A percentile compares a stretch with the other conserved stretches of the same genome.
Conservation (phyloP, 2,113 vertebrate genomes). For the Equus przewalskii region DNA sequence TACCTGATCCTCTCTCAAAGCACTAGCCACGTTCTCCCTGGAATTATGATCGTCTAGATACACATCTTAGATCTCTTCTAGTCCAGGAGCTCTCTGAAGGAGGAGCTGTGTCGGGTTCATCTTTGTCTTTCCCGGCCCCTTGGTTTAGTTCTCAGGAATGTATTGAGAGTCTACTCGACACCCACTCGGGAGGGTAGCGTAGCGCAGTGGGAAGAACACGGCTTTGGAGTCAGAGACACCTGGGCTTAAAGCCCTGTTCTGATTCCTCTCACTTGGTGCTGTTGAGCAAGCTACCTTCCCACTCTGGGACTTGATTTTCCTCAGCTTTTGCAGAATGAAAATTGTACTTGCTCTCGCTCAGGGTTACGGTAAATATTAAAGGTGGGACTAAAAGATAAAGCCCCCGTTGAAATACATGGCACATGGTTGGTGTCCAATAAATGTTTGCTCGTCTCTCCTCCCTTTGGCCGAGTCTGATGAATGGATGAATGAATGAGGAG, state of each 20-base stretch:
- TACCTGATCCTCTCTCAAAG: not conserved
- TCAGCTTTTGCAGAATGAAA: not conserved
- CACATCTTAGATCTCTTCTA: not conserved
- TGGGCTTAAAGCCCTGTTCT: not conserved
- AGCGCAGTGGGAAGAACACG: not conserved
- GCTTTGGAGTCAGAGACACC: not conserved
- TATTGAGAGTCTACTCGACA: not conserved
- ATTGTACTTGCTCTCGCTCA: not conserved
- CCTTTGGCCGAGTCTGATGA: not conserved
- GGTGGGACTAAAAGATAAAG: not conserved
- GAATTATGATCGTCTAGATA: not conserved
- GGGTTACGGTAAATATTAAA: constrained; percentile 14
- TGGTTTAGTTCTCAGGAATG: not conserved
- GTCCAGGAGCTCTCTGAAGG: not conserved
- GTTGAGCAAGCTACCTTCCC: not conserved
- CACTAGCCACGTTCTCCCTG: not conserved
- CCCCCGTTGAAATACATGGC: not conserved
- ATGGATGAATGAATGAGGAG: not conserved
- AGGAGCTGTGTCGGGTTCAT: not conserved
- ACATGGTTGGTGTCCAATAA: not conserved
- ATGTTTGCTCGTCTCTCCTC: not conserved
- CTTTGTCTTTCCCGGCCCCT: not conserved
- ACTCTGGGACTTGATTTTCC: constrained; percentile 5
- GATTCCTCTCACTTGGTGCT: not conserved
- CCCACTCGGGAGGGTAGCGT: not conserved